Conservation (phyloP, 2,888 invertebrate species). For the Desoria tigrina region DNA sequence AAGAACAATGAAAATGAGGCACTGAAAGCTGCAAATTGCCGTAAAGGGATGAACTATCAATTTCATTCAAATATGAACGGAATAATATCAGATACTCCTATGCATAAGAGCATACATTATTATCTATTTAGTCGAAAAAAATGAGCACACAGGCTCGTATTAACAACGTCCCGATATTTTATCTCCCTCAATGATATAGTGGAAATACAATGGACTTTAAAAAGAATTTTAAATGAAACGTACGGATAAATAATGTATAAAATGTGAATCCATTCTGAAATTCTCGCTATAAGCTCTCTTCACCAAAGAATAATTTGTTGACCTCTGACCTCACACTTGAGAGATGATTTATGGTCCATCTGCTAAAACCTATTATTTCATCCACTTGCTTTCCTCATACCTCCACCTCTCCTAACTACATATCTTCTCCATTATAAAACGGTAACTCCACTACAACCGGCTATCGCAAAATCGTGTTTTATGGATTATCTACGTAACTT, state of each 20-base stretch:
- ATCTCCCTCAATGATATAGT: no score
- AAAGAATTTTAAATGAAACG: not conserved
- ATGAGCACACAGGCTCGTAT: no score
- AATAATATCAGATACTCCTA: no score
- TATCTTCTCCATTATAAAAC: slow-evolving; percentile 15
- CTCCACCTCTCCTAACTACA: not conserved
- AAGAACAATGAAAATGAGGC: slow-evolving; percentile 11
- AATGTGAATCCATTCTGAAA: slow-evolving; percentile 3
- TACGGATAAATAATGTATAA: slow-evolving; percentile 9
- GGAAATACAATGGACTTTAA: no score
- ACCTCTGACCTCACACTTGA: slow-evolving; percentile 39
- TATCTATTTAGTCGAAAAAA: no score
- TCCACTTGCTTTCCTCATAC: slow-evolving; percentile 17
- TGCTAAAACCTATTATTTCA: slow-evolving; percentile 40
- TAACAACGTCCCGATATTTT: no score
- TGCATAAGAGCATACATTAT: no score
- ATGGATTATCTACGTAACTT: slow-evolving; percentile 21
- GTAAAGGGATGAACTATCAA: slow-evolving; percentile 4
- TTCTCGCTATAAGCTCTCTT: slow-evolving; percentile 7
- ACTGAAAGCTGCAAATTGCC: slow-evolving; percentile 1
- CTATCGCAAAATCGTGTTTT: slow-evolving; percentile 21
- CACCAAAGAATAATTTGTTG: slow-evolving; percentile 38
- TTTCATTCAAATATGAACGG: not conserved
- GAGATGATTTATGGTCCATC: slow-evolving; percentile 42
- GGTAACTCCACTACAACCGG: not conserved